A percentile compares a stretch with the other conserved stretches of the same genome.
phyloP scores from a whole-genome alignment of 2,113 vertebrate genomes.

The Haplochromis vanheusdeni region DNA sequence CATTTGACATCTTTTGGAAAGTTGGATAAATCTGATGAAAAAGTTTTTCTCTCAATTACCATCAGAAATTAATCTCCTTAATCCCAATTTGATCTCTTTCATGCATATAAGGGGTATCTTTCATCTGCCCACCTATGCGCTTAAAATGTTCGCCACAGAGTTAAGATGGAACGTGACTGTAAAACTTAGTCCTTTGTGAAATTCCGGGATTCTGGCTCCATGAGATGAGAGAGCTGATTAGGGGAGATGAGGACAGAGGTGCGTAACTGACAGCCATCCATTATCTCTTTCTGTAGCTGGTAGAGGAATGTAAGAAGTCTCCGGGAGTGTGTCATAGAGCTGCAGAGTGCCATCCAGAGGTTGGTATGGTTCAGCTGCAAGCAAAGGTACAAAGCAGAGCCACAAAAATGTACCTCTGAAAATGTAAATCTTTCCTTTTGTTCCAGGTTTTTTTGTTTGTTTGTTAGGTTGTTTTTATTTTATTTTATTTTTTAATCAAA shows the following conservation, averaged over 20 bases:
- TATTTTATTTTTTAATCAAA: background rate
- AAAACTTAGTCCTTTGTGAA: constrained; percentile 40
- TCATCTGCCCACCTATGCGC: constrained; percentile 62
- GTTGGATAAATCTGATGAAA: constrained; percentile 70
- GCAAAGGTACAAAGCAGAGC: background rate
- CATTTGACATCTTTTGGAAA: constrained; percentile 67
- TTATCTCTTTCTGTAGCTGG: constrained; percentile 16
- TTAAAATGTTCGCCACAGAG: constrained; percentile 53
- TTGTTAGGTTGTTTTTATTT: background rate
- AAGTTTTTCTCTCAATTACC: constrained; percentile 70
- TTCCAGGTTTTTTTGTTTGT: background rate
- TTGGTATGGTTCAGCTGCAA: constrained; percentile 4
- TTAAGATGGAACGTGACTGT: constrained; percentile 38
- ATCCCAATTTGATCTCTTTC: constrained; percentile 73
- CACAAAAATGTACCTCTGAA: background rate
- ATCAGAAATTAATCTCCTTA: constrained; percentile 73
- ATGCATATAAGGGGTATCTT: constrained; percentile 63
- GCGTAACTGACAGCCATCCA: constrained; percentile 24
- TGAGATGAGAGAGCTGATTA: constrained; percentile 38
- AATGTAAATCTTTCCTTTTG: background rate
- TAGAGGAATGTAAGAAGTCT: constrained; percentile 2
- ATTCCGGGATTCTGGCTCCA: background rate
- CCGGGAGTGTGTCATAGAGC: constrained; percentile 4
- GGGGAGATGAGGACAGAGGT: constrained; percentile 11
- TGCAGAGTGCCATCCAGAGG: constrained; percentile 30